These are phyloP conservation scores for Aphis gossypii DNA, from an alignment of 1,140 invertebrate genomes.

Conservation along the genomic window DNA sequence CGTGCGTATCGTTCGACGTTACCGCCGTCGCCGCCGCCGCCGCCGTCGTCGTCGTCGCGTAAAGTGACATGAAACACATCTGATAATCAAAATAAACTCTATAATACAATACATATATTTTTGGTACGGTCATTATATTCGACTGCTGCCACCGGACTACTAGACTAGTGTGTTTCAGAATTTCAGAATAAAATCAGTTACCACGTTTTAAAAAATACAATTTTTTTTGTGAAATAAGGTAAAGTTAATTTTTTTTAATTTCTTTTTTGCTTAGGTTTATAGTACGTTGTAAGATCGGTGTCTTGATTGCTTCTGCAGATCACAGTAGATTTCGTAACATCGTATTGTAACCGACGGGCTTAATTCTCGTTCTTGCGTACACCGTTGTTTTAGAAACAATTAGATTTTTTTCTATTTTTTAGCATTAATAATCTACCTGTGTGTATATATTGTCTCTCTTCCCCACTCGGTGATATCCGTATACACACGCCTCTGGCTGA, in stretches of 20 bases:
- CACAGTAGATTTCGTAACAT: neutral
- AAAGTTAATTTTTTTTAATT: neutral
- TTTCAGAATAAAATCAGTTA: neutral
- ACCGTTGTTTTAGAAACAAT: neutral
- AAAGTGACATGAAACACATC: neutral
- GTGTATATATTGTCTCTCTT: neutral
- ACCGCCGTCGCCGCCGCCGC: neutral
- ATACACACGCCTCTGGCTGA: neutral
- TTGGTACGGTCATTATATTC: neutral
- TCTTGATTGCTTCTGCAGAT: neutral
- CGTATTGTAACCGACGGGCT: neutral
- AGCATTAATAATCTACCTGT: neutral
- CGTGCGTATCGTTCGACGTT: constrained; percentile 7
- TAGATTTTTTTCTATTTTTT: neutral
- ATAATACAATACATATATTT: neutral
- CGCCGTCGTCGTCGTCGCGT: neutral
- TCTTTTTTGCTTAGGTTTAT: neutral
- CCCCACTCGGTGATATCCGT: neutral
- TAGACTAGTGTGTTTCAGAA: neutral
- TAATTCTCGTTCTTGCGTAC: neutral
- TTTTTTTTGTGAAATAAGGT: neutral
- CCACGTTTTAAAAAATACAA: neutral
- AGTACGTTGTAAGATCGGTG: neutral
- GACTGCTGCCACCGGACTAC: neutral
- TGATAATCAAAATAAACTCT: neutral